Percentiles rank a stretch among this genome's conserved stretches.
Conservation (phyloP, 2,888 invertebrate genomes). For the Erynnis tages region DNA sequence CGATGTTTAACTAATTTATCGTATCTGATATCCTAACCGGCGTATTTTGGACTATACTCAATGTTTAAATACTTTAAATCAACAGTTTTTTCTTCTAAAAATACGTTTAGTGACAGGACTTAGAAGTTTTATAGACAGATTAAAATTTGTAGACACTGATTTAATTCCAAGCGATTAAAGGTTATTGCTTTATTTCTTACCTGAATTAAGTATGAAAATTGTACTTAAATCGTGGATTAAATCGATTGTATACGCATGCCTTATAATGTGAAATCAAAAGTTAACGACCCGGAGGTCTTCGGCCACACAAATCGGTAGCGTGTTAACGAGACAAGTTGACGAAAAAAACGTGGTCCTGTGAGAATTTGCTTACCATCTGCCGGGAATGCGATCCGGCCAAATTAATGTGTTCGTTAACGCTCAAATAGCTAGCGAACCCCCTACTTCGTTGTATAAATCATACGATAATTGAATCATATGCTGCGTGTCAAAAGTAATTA, state of each 20-base stretch:
- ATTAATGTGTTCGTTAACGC: slow-evolving; percentile 74
- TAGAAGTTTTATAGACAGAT: no score
- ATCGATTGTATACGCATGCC: no score
- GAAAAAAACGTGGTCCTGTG: slow-evolving; percentile 58
- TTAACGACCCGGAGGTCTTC: slow-evolving; percentile 29
- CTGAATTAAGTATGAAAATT: no score
- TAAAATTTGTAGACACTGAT: no score
- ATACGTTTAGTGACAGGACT: no score
- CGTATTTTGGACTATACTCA: no score
- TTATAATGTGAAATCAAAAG: neutral
- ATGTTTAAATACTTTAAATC: no score
- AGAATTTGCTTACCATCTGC: slow-evolving; percentile 70
- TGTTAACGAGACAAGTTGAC: slow-evolving; percentile 49
- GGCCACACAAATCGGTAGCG: slow-evolving; percentile 65
- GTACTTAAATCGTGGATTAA: no score
- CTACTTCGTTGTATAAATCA: slow-evolving; percentile 72
- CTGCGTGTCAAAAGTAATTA: slow-evolving; percentile 80
- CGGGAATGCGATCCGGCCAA: slow-evolving; percentile 60
- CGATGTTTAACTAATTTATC: slow-evolving; percentile 5
- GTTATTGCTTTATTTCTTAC: no score
- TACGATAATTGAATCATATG: slow-evolving; percentile 82
- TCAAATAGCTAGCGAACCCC: slow-evolving; percentile 60
- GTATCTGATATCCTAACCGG: neutral
- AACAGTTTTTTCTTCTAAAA: no score
- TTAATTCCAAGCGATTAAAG: no score